Percentiles rank a stretch among this genome's conserved stretches.
These are phyloP conservation scores for Macrosteles quadrilineatus DNA, from an alignment of 1,140 invertebrate genomes.

Conservation along the genomic window DNA sequence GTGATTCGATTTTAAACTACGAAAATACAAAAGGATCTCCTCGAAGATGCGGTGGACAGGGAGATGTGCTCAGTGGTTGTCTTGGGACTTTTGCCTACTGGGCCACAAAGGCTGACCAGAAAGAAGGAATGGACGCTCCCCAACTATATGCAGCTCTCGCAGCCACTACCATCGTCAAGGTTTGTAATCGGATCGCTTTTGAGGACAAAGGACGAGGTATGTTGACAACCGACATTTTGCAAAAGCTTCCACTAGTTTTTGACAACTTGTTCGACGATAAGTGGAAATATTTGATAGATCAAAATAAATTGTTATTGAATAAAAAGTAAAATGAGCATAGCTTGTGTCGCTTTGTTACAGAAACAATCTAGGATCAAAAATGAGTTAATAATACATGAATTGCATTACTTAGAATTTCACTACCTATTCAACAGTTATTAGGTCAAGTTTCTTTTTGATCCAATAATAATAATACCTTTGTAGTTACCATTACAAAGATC, in stretches of 20 bases:
- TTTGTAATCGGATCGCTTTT: conserved; percentile 78
- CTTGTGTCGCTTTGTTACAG: too few species aligned
- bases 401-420: too few species aligned
- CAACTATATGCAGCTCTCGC: conserved; percentile 78
- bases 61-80: conserved; percentile 87
- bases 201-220: conserved; percentile 75
- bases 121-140: conserved; percentile 48
- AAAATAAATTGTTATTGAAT: conserved; percentile 19
- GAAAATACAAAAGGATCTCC: conserved; percentile 63
- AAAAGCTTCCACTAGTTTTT: conserved; percentile 73
- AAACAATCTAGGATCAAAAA: too few species aligned
- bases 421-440: too few species aligned
- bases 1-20: background rate
- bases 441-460: too few species aligned
- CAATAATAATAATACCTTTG: too few species aligned
- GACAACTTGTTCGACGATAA: conserved; percentile 56
- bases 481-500: too few species aligned
- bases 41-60: conserved; percentile 95
- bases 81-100: conserved; percentile 84
- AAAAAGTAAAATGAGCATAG: conserved; percentile 8
- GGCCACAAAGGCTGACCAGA: conserved; percentile 52
- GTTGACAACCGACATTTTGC: conserved; percentile 84
- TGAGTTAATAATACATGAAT: too few species aligned
- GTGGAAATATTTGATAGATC: conserved; percentile 21
- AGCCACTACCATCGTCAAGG: conserved; percentile 76